Evolutionary conservation across 2,113 vertebrate genomes (phyloP).

Genomic region (human): DNA sequence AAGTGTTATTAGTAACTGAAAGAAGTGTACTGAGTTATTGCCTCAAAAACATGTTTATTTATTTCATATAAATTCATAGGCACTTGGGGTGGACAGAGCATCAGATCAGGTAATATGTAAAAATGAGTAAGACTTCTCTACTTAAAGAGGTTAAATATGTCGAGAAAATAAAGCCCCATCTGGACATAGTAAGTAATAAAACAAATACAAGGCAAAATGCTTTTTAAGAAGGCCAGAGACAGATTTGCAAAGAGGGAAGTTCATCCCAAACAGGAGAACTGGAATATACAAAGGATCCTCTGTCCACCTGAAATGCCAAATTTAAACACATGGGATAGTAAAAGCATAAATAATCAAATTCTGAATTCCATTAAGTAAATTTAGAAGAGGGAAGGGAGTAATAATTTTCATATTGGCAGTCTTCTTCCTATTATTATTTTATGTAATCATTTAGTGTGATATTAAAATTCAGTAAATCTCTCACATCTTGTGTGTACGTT

Average conservation of each 20-base stretch:
- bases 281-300: neutral
- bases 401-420: neutral
- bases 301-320: neutral
- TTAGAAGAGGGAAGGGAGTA: neutral
- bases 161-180: neutral
- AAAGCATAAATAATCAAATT: neutral
- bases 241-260: neutral
- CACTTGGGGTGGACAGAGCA: neutral
- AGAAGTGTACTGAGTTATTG: neutral
- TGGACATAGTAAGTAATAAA: neutral
- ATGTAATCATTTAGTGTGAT: neutral
- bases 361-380: neutral
- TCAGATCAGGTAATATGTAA: neutral
- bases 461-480: neutral
- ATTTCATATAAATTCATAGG: neutral
- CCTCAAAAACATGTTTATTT: neutral
- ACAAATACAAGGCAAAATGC: neutral
- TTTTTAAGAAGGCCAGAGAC: neutral
- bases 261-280: neutral
- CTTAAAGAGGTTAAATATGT: neutral
- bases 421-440: neutral
- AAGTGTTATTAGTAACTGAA: neutral
- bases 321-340: neutral
- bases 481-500: neutral
- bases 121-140: neutral